phyloP scores from a whole-genome alignment of 2,113 vertebrate species.

The Pygoscelis antarcticus region DNA sequence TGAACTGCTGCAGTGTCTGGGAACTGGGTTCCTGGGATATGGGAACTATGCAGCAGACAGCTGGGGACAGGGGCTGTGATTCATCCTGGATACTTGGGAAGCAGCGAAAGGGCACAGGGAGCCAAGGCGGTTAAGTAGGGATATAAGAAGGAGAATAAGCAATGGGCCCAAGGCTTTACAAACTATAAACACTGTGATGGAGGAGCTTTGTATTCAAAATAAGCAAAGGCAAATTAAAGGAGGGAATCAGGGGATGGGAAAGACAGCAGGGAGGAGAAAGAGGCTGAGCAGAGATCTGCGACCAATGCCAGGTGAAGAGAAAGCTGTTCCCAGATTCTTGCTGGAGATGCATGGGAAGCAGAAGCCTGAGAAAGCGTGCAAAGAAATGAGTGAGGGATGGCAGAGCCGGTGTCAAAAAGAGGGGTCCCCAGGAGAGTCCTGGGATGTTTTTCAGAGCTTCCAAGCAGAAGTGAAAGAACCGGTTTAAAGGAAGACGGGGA shows the following conservation, averaged over 20 bases:
- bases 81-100: neutral
- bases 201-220: conserved; percentile 43
- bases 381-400: neutral
- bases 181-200: conserved; percentile 48
- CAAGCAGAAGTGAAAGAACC: neutral
- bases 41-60: neutral
- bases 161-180: conserved; percentile 12
- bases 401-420: neutral
- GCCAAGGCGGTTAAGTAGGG: neutral
- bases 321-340: neutral
- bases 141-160: conserved; percentile 13
- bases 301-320: neutral
- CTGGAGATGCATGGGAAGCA: accelerated
- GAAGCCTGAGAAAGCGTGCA: neutral
- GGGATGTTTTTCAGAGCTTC: neutral
- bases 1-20: neutral
- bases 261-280: neutral
- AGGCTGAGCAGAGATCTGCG: neutral
- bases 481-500: neutral
- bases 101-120: conserved; percentile 21
- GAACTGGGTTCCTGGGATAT: neutral
- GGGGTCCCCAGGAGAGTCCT: neutral
- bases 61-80: conserved; percentile 9
- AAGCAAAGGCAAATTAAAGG: conserved; percentile 56
- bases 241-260: neutral